Evolutionary conservation across 2,888 invertebrate genomes (phyloP).

Genomic region (Patella depressa): DNA sequence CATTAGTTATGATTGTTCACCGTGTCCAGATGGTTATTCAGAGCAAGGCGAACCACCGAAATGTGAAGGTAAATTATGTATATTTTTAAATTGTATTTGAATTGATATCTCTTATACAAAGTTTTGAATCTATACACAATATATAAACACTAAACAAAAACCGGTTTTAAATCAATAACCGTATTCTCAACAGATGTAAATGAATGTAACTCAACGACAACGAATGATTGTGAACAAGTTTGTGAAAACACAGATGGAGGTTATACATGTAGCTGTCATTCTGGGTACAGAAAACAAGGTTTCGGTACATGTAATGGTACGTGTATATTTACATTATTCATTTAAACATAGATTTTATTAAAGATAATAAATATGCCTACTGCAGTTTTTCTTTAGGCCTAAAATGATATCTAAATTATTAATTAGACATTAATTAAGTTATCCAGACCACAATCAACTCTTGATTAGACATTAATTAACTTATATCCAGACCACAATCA

Average conservation of each 20-base stretch:
- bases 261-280: not conserved
- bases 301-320: not conserved
- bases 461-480: no score
- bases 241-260: not conserved
- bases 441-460: no score
- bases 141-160: no score
- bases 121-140: no score
- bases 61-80: conserved; percentile 15
- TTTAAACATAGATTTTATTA: no score
- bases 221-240: not conserved
- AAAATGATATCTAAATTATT: no score
- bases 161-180: no score
- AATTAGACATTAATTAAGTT: no score
- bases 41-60: conserved; percentile 14
- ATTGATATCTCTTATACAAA: no score
- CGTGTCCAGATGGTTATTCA: conserved; percentile 24
- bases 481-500: no score
- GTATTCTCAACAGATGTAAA: not conserved
- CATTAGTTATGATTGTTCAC: conserved; percentile 21
- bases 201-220: not conserved
- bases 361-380: no score
- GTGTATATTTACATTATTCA: not conserved
- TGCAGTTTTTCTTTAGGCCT: no score
- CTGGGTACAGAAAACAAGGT: not conserved
- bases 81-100: not conserved